Evolutionary conservation across 2,888 invertebrate genomes (phyloP).

Genomic region (Enchytraeus crypticus): DNA sequence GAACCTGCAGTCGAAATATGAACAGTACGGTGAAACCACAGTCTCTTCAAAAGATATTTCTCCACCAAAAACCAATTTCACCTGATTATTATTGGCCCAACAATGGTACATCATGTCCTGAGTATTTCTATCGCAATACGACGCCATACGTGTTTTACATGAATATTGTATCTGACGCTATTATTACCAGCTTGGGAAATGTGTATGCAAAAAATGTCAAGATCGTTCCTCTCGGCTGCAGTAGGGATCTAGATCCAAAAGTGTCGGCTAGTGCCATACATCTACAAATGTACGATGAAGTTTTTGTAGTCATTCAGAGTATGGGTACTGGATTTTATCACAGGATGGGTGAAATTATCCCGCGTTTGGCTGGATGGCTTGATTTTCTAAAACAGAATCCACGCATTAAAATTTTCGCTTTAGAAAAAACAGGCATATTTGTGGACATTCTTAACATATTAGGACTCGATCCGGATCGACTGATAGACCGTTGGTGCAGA

Average conservation of each 20-base stretch:
- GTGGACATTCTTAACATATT: not conserved
- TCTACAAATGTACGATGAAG: conserved; percentile 1
- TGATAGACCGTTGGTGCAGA: not conserved
- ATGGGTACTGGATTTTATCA: conserved; percentile 13
- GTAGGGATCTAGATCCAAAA: not conserved
- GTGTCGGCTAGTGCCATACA: not conserved
- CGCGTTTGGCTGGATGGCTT: conserved; percentile 3
- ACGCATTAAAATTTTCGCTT: conserved; percentile 8
- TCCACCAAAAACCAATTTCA: not conserved
- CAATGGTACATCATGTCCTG: not conserved
- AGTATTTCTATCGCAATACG: not conserved
- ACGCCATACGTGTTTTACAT: not conserved
- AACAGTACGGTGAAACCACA: not conserved
- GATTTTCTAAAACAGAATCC: conserved; percentile 1
- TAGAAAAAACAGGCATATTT: not conserved
- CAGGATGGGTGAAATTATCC: conserved; percentile 10
- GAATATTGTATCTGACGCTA: not conserved
- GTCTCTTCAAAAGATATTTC: not conserved
- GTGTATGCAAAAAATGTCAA: not conserved
- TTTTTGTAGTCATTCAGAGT: conserved; percentile 9
- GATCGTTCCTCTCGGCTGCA: not conserved
- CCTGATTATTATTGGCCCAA: not conserved
- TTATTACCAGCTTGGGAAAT: not conserved
- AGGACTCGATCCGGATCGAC: not conserved
- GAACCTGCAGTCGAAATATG: too few relatives aligned